Evolutionary conservation across 2,113 vertebrate genomes (phyloP), one percentile per base, ranked within the genome.

Genomic region (Sterna hirundo): DNA sequence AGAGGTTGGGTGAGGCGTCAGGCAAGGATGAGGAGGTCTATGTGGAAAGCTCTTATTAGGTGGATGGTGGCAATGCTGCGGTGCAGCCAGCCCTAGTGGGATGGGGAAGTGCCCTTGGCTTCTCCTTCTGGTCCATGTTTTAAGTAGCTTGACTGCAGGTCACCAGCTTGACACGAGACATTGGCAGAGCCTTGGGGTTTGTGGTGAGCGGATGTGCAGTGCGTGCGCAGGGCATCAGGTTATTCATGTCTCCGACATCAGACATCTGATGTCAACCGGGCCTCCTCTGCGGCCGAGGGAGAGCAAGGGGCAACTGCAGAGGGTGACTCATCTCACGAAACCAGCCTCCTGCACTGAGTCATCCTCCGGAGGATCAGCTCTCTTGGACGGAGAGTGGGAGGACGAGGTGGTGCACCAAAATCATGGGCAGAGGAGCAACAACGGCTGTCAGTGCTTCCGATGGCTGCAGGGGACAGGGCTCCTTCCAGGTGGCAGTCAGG

Each of bases 371-470:
- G 49, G 12, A 70, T 62, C 20, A 1, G 1, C 9, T n/a, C 60
- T 32, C 55, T 58, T 0, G 5, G 25, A 38, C 1, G 5, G 34
- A 40, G 52, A 76, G 34, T 2, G 5, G 54, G 32, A 69, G 21
- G 64, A 83, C 20, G 49, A 86, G 34, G 36, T 54, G 2, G 4
- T 30, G 10, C 40, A 36, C 57, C 51, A 80, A 71, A 57, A 64
- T 44, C 51, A 57, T 1, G 58, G 74, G 26, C 15, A 52, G 40
- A 80, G 46, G 26, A 68, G 44, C n/a, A 49, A n/a, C 42, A 55
- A 25, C 0, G 5, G 11, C 32, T 44, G 22, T 6, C 36, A 42
- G 29, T 7, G n/a, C 61, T 49, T 69, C 58, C 1, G 1, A 29
- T 1, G 51, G 54, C 65, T 71, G 74, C 36, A 86, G 72, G 40